A percentile compares a stretch with the other conserved stretches of the same genome.
Evolutionary conservation across 2,797 vertebrate species (phyloP).

Genomic region (Podarcis siculus): DNA sequence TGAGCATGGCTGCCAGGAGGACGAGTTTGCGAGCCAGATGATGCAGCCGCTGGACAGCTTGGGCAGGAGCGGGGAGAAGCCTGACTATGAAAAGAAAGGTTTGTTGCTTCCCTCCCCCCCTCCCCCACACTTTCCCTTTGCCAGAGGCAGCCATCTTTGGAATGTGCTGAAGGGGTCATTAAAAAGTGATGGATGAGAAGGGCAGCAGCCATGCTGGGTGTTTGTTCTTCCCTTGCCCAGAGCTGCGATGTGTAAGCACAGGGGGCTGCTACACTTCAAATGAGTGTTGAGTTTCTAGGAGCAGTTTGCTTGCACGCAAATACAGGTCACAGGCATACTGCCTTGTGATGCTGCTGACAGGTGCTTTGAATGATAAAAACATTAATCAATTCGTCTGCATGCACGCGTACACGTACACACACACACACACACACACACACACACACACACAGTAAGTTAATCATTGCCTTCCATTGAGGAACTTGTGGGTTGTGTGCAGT

Average conservation of each 20-base stretch:
- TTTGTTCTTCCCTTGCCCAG: background rate
- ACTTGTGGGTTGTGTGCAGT: background rate
- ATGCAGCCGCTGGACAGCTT: slow-evolving; percentile 82
- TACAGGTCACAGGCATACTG: background rate
- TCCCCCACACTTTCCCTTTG: accelerated
- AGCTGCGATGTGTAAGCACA: too few relatives aligned
- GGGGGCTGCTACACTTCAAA: background rate
- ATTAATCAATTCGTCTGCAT: background rate
- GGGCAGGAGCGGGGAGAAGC: slow-evolving; percentile 82
- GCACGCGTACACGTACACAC: too few relatives aligned
- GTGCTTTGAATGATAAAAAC: background rate
- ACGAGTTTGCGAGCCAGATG: slow-evolving; percentile 82
- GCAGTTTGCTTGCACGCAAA: background rate
- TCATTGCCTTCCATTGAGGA: background rate
- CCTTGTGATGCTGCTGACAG: background rate
- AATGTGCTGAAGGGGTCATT: background rate
- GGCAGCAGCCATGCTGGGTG: background rate
- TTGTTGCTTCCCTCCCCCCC: slow-evolving; percentile 44
- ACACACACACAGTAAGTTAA: too few relatives aligned
- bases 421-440: too few relatives aligned
- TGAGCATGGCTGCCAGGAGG: slow-evolving; percentile 73
- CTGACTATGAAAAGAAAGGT: slow-evolving; percentile 91
- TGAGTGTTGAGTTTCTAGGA: background rate
- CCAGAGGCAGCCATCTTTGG: background rate
- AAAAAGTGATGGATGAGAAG: background rate